Evolutionary conservation across 2,888 invertebrate species (phyloP), one percentile per base, ranked within the genome.

Genomic region (Lamproptera curius): DNA sequence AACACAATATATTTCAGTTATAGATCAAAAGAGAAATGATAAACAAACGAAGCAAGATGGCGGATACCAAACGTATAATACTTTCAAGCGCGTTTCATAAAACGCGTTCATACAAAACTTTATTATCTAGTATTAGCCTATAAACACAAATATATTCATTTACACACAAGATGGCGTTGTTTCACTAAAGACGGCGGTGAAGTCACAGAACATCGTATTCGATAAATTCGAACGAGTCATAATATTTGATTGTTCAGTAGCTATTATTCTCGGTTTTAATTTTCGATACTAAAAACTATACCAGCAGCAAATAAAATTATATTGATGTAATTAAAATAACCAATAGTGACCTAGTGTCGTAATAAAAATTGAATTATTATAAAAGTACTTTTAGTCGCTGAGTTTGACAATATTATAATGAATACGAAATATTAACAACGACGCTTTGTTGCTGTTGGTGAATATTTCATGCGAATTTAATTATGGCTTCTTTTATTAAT

Each of bases 61-160:
- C 13, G 15, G 38, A 42, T 31, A 39, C 38, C 16, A 38, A 48
- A n/a, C 33, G 17, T 13, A 33, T 48, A 47, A 47, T 47, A 47
- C 47, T 47, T 42, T 42, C 15, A 6, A 31, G 42, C 38, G 37
- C 46, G 46, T 20, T 15, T 15, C n/a, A n/a, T n/a, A 8, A 37
- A 36, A 46, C 46, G 46, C 31, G 23, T 15, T 23, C 13, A 3
- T 40, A 37, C 15, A 36, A 37, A 31, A 37, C 14, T 26, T 28
- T 35, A 37, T 13, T 16, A 28, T 6, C 16, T 44, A 44, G 6
- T 31, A 16, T 36, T 36, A 9, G 10, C 20, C 2, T 34, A 31
- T n/a, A 31, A 2, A n/a, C n/a, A 11, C 13, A 3, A 31, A 11
- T 11, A 31, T 26, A 15, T 36, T 23, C 1, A 6, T 34, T 35